A percentile compares a stretch with the other conserved stretches of the same genome.
These are phyloP conservation scores for Thymallus thymallus DNA, from an alignment of 2,113 vertebrate species.

Conservation along the genomic window DNA sequence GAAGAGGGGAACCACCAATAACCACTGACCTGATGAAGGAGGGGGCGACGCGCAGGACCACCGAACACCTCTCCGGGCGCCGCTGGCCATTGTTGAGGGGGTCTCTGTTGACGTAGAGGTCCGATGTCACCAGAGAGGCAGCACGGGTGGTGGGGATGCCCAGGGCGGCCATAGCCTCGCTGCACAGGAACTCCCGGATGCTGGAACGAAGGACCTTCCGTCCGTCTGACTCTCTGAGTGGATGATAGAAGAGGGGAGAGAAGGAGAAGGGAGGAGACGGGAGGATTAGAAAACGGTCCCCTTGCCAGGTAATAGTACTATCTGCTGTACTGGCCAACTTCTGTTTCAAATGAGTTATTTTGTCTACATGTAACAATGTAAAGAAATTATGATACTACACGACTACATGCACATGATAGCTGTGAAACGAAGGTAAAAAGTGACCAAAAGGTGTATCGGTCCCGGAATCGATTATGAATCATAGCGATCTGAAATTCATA, in stretches of 20 bases:
- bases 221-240: constrained; percentile 81
- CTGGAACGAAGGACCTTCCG: constrained; percentile 87
- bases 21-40: constrained; percentile 77
- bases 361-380: no score
- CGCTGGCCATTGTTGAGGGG: constrained; percentile 80
- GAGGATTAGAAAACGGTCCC: no score
- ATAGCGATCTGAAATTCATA: background rate
- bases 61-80: constrained; percentile 76
- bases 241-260: background rate
- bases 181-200: constrained; percentile 89
- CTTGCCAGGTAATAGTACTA: no score
- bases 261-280: background rate
- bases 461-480: no score
- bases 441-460: no score
- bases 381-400: no score
- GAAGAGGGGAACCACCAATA: background rate
- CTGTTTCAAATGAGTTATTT: no score
- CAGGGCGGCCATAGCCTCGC: constrained; percentile 86
- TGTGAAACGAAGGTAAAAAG: no score
- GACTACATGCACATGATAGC: no score
- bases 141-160: constrained; percentile 85
- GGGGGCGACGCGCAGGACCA: constrained; percentile 82
- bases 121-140: constrained; percentile 80
- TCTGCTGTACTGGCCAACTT: background rate
- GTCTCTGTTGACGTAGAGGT: constrained; percentile 78